phyloP scores from a whole-genome alignment of 1,140 invertebrate species.

The Papilio helenus region DNA sequence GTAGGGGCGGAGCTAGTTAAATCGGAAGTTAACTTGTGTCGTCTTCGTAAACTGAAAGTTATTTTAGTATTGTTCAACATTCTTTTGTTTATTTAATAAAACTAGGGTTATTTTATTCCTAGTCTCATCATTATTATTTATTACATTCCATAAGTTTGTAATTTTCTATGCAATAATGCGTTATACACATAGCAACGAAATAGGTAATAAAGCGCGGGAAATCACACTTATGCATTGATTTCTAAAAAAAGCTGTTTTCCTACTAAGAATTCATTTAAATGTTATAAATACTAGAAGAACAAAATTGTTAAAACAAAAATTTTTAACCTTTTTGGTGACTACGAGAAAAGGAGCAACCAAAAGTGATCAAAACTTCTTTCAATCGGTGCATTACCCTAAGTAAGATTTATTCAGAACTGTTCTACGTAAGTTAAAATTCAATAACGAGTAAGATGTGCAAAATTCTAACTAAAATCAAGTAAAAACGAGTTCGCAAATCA shows the following conservation, averaged over 20 bases:
- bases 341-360: too few relatives aligned
- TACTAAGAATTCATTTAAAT: background rate
- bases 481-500: background rate
- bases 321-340: too few relatives aligned
- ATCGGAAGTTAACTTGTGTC: conserved; percentile 40
- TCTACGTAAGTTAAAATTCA: too few relatives aligned
- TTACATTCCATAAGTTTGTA: too few relatives aligned
- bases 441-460: background rate
- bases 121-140: too few relatives aligned
- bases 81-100: background rate
- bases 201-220: background rate
- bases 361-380: too few relatives aligned
- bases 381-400: too few relatives aligned
- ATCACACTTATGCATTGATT: background rate
- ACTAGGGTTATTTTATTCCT: background rate
- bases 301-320: background rate
- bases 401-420: too few relatives aligned
- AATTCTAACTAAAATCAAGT: background rate
- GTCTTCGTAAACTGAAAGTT: conserved; percentile 55
- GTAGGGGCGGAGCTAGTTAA: conserved; percentile 44
- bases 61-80: conserved; percentile 41
- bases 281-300: background rate
- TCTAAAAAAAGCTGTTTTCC: background rate
- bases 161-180: too few relatives aligned
- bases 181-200: background rate